These are phyloP conservation scores for Sigmodon hispidus DNA, from an alignment of 2,113 vertebrate species.

Conservation along the genomic window DNA sequence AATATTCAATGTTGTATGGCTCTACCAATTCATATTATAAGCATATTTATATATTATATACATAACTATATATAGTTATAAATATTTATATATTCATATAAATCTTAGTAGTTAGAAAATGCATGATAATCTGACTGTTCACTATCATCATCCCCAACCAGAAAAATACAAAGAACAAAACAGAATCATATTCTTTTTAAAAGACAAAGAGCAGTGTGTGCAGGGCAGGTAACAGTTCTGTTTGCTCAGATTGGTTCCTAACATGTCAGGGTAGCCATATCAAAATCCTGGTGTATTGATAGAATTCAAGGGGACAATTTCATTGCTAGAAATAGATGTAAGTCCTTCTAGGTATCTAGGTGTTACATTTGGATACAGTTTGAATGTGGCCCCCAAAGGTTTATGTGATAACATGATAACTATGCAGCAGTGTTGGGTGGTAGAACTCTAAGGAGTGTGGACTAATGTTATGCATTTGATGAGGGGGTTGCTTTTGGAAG, in stretches of 20 bases:
- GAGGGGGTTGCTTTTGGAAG: background rate
- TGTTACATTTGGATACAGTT: background rate
- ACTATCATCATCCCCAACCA: background rate
- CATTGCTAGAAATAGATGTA: background rate
- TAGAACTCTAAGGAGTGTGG: background rate
- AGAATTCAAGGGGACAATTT: background rate
- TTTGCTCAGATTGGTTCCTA: background rate
- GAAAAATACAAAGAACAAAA: background rate
- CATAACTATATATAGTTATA: no score
- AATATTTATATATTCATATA: no score
- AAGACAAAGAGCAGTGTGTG: background rate
- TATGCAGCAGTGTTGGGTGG: background rate
- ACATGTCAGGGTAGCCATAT: background rate
- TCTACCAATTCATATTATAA: constrained; percentile 20
- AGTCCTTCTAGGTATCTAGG: constrained; percentile 14
- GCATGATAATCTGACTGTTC: background rate
- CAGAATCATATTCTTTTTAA: background rate
- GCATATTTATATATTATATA: no score
- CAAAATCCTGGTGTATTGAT: background rate
- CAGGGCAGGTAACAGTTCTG: background rate
- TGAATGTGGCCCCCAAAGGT: background rate
- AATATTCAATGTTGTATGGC: background rate
- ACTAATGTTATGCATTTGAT: background rate
- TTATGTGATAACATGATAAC: background rate
- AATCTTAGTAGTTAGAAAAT: background rate